Base-by-base conservation (phyloP, 2,113 vertebrate genomes). In the Rutilus rutilus region DNA sequence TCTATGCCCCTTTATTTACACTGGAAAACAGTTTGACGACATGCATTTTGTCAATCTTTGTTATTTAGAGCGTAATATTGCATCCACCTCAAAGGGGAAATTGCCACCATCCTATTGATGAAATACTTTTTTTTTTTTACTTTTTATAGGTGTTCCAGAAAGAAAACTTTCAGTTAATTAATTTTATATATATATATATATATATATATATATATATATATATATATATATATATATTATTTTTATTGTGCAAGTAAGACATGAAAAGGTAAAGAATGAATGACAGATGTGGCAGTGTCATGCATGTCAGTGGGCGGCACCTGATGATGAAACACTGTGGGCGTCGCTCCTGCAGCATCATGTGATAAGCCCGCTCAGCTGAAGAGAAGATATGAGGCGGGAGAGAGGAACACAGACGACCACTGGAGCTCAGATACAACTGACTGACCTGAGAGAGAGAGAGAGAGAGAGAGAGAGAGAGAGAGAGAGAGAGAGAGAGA, bases 311-410 rank as follows among this genome's bases (percentile, higher is more conserved):
- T n/a, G 30, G 6, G 33, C 6, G 27, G 88, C 94, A 99, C 98
- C 97, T 99, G 91, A 99, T 93, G 83, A 99, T 95, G 92, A 99
- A 98, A 90, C 97, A 97, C 59, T 99, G 98, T 0, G 96, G 95
- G 30, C 89, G 94, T 79, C 91, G 94, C 89, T 99, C 97, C 92
- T 96, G 97, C 89, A 97, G 95, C 91, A 98, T 96, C 95, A 96
- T 96, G 92, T 98, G 97, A 89, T 95, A 98, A 23, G 97, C 97
- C 88, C 96, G 92, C 89, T 99, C 98, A 0, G 97, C 95, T 19
- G 97, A 98, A 85, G 97, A 97, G 94, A 97, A 99, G 90, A 99
- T 96, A 91, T 99, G 98, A 5, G 98, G 98, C 0, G 98, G 98
- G 87, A 99, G 95, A 4, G 97, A 96, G 17, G 97, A 95, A 88